Base-by-base conservation (phyloP, 2,797 vertebrate species). In the Sebastes itinus region DNA sequence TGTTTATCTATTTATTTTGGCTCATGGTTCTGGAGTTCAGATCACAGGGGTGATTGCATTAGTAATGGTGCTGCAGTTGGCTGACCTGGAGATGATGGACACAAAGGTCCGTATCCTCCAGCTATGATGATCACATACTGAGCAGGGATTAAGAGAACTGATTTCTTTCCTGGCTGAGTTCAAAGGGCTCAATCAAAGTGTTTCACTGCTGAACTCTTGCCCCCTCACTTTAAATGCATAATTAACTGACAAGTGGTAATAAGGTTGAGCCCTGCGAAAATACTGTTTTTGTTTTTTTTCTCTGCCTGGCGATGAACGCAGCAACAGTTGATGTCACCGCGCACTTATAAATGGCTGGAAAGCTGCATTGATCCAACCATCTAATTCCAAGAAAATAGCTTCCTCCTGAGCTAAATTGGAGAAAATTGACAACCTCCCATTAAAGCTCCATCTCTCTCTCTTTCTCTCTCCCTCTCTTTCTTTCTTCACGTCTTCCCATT, bases 391-490 rank as follows among this genome's bases (percentile, higher is more conserved):
- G 80, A 87, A 92, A 92, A 92, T 76, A 76, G 77, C 81, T 89
- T 94, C 74, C 49, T 86, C 87, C 88, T 91, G 93, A 94, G 90
- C 87, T 92, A 90, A 92, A 93, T 16, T 90, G 83, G 93, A 80
- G 59, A 75, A 84, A 91, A 82, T 84, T 81, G 90, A 92, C 78
- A 87, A 71, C 71, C 22, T 22, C 22, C 60, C 54, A 68, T 89
- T 80, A 76, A 84, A 81, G 58, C 38, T 16, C 52, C 20, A 63
- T 65, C 60, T 69, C 16, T 72, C 61, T 69, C 28, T 38, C 35
- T 42, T 1, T 14, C 16, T 18, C 42, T 59, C 35, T 70, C 35
- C 23, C 77, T 89, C 55, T 69, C 25, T 77, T 78, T 87, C 35
- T 78, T 79, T 73, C 59, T 75, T 68, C 46, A 54, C 52, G 64